These are phyloP conservation scores for Meiosimyza decipiens DNA, from an alignment of 2,888 invertebrate genomes.

Conservation along the genomic window DNA sequence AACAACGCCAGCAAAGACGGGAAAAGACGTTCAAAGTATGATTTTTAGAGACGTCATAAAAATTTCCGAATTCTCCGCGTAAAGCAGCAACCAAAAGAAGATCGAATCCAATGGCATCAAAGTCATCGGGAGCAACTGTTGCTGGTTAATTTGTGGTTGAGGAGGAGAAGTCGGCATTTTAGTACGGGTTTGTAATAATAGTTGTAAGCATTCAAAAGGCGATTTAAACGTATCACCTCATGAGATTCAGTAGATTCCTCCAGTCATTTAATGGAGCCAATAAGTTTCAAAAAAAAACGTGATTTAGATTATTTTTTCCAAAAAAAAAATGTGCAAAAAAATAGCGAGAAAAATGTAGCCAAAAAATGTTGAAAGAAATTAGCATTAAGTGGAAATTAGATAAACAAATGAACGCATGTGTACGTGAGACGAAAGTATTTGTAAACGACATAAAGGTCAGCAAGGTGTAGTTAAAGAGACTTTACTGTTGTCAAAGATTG, in stretches of 20 bases:
- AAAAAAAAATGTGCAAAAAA: neutral
- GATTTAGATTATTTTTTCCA: constrained; percentile 15
- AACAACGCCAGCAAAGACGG: constrained; percentile 62
- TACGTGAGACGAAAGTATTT: too few relatives aligned
- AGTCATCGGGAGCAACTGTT: constrained; percentile 33
- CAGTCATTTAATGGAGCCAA: too few relatives aligned
- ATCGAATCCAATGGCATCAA: constrained; percentile 38
- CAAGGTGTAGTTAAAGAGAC: too few relatives aligned
- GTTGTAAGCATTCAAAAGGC: constrained; percentile 39
- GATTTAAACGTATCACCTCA: constrained; percentile 18
- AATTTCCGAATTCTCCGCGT: constrained; percentile 56
- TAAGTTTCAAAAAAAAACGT: neutral
- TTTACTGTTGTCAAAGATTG: too few relatives aligned
- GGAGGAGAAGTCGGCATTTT: constrained; percentile 46
- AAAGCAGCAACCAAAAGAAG: constrained; percentile 45
- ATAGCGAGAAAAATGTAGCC: neutral
- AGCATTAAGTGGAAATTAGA: too few relatives aligned
- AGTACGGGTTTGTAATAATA: constrained; percentile 59
- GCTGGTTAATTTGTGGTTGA: constrained; percentile 21
- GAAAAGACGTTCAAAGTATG: constrained; percentile 68
- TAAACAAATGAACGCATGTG: too few relatives aligned
- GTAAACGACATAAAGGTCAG: too few relatives aligned
- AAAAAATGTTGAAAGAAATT: constrained; percentile 13
- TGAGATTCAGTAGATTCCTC: neutral
- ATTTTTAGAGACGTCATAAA: constrained; percentile 69